Conservation (phyloP, 2,797 vertebrate species). For the Tangara arthus region DNA sequence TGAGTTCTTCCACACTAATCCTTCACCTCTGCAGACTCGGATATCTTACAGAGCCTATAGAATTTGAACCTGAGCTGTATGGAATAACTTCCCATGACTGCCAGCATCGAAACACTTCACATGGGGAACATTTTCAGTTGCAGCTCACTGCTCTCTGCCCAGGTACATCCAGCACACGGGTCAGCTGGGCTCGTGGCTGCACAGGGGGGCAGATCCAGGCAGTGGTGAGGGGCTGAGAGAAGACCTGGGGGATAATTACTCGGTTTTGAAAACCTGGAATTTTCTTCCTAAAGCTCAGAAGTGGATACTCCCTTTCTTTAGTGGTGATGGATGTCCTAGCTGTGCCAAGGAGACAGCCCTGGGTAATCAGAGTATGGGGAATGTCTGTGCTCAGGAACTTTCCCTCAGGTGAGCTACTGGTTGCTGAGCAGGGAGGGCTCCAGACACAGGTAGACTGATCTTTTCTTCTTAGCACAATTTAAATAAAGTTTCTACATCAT, state of each 20-base stretch:
- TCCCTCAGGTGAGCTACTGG: neutral
- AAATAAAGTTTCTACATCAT: neutral
- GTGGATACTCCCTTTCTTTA: accelerated
- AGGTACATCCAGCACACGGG: neutral
- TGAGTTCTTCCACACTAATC: neutral
- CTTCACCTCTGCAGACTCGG: neutral
- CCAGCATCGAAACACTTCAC: neutral
- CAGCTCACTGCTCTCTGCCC: neutral
- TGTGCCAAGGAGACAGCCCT: neutral
- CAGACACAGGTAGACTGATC: neutral
- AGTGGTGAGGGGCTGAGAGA: neutral
- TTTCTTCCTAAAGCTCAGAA: neutral
- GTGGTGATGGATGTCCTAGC: neutral
- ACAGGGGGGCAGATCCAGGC: neutral
- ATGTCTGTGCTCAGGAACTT: neutral
- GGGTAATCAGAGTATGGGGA: neutral
- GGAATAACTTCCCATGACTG: neutral
- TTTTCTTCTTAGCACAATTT: neutral
- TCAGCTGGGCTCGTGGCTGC: neutral
- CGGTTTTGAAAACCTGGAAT: accelerated
- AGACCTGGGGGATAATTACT: neutral
- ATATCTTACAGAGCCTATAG: accelerated
- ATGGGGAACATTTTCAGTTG: neutral
- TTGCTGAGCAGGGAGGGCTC: neutral
- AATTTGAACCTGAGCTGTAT: neutral